phyloP scores from a whole-genome alignment of 1,140 invertebrate genomes.

The Diuraphis noxia region DNA sequence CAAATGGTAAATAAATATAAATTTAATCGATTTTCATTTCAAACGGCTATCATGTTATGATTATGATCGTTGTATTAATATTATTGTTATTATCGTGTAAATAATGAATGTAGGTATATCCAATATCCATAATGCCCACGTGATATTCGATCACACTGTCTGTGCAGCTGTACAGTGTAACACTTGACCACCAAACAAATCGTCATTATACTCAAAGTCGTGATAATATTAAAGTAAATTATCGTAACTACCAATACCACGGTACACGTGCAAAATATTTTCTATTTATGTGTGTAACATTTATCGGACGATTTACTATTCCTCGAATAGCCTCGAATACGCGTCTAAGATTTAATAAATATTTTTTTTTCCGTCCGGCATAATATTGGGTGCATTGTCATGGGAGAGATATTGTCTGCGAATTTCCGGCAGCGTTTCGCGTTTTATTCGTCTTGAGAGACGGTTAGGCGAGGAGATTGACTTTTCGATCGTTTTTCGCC shows the following conservation, averaged over 20 bases:
- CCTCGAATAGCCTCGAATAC: no score
- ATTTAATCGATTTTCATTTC: not conserved
- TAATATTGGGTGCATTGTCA: no score
- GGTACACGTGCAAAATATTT: not conserved
- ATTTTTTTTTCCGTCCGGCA: no score
- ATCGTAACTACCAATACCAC: not conserved
- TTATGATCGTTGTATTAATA: not conserved
- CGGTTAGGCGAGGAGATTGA: not conserved
- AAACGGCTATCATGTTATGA: not conserved
- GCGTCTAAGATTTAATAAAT: no score
- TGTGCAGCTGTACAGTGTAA: no score
- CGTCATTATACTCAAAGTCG: not conserved
- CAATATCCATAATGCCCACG: no score
- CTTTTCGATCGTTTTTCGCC: not conserved
- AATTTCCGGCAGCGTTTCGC: not conserved
- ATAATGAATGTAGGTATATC: no score
- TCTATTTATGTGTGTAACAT: not conserved
- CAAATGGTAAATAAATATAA: not conserved
- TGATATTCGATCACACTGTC: no score
- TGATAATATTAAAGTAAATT: not conserved
- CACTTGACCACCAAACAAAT: not conserved
- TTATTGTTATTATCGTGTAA: not conserved
- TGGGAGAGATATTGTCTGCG: no score
- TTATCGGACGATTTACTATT: no score
- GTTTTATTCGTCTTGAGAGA: not conserved